Evolutionary conservation across 1,140 invertebrate species (phyloP).

Genomic region (Drosophila insularis): DNA sequence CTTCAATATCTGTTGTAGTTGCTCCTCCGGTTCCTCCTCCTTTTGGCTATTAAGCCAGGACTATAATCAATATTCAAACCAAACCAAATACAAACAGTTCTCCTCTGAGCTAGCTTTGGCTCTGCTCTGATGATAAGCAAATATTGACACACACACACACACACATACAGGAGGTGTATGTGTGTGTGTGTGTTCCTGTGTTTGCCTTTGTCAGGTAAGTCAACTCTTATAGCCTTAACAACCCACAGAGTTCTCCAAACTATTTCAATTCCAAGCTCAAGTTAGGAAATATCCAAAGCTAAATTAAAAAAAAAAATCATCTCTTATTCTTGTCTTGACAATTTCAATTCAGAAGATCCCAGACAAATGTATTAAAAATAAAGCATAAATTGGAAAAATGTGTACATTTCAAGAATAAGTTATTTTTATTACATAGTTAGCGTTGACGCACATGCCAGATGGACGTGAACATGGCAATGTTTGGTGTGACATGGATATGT

Average conservation of each 20-base stretch:
- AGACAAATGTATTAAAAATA: neutral
- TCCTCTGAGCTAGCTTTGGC: neutral
- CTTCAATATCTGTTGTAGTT: constrained; percentile 29
- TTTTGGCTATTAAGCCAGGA: neutral
- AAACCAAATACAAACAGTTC: constrained; percentile 16
- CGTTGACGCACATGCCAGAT: neutral
- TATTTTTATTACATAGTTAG: neutral
- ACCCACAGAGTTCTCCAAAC: too few relatives aligned
- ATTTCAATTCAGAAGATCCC: neutral
- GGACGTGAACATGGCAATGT: neutral
- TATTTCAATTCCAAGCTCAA: too few relatives aligned
- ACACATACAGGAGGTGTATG: too few relatives aligned
- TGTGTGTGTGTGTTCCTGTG: too few relatives aligned
- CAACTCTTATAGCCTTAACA: too few relatives aligned
- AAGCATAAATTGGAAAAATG: neutral
- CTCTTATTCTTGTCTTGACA: too few relatives aligned
- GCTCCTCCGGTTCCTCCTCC: constrained; percentile 6
- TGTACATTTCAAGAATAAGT: neutral
- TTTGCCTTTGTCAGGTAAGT: too few relatives aligned
- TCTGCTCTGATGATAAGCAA: constrained; percentile 20
- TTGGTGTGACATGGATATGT: neutral
- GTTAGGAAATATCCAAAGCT: too few relatives aligned
- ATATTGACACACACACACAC: constrained; percentile 8
- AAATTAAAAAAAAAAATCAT: too few relatives aligned
- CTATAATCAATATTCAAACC: constrained; percentile 17